Conservation (phyloP, 2,888 invertebrate species). For the Cerceris rybyensis region DNA sequence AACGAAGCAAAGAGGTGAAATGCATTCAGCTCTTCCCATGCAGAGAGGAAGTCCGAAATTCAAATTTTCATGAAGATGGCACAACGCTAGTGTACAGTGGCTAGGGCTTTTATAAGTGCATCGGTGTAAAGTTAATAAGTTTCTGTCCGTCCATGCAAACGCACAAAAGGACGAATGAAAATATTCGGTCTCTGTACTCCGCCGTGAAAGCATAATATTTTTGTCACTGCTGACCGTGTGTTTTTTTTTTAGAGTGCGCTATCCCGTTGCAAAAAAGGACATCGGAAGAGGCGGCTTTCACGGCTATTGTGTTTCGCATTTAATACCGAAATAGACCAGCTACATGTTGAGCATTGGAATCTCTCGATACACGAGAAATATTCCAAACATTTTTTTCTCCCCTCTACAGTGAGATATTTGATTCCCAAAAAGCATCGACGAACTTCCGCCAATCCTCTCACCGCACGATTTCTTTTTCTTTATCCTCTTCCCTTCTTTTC, state of each 20-base stretch:
- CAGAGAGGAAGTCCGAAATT: constrained; percentile 28
- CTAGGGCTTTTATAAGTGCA: constrained; percentile 5
- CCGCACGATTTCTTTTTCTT: too few species aligned
- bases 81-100: background rate
- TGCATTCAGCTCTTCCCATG: constrained; percentile 29
- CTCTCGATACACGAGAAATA: background rate
- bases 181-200: background rate
- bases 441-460: too few species aligned
- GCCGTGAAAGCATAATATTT: constrained; percentile 1
- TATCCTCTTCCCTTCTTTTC: too few species aligned
- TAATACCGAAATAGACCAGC: constrained; percentile 2
- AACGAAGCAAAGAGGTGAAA: constrained; percentile 9
- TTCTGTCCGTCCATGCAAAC: background rate
- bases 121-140: constrained; percentile 32
- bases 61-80: constrained; percentile 21
- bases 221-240: background rate
- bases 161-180: background rate
- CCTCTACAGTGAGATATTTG: too few species aligned
- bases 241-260: background rate
- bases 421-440: too few species aligned
- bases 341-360: constrained; percentile 19
- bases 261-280: background rate
- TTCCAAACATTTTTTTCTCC: background rate
- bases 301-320: background rate
- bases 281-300: background rate